These are phyloP conservation scores for Phenganax stokvisi DNA, from an alignment of 92 coral and sea anemone genomes.

Conservation along the genomic window DNA sequence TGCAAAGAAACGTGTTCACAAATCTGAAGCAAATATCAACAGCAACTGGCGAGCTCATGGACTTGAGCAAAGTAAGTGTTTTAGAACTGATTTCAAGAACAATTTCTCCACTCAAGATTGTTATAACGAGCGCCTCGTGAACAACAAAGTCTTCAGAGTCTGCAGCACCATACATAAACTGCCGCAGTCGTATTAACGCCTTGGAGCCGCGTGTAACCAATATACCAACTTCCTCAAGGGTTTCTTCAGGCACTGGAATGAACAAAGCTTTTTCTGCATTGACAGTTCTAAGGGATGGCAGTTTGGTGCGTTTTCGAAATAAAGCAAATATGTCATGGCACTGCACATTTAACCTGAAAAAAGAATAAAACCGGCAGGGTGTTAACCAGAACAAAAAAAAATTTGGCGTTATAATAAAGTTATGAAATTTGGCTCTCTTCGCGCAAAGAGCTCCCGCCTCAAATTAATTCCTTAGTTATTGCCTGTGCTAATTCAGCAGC, in stretches of 20 bases:
- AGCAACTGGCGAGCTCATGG: constrained; percentile 53
- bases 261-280: constrained; percentile 41
- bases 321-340: constrained; percentile 58
- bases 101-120: constrained; percentile 7
- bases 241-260: constrained; percentile 59
- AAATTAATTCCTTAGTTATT: background rate
- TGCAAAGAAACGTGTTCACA: constrained; percentile 74
- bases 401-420: no score
- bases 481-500: no score
- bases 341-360: constrained; percentile 70
- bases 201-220: constrained; percentile 67
- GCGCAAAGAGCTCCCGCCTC: no score
- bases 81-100: constrained; percentile 53
- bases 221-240: constrained; percentile 70
- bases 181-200: constrained; percentile 61
- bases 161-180: constrained; percentile 32
- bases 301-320: constrained; percentile 46
- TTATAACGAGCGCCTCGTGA: constrained; percentile 69
- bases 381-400: no score
- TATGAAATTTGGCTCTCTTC: no score
- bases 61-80: constrained; percentile 49
- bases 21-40: constrained; percentile 87
- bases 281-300: constrained; percentile 39
- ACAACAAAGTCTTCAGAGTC: constrained; percentile 43
- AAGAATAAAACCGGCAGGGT: background rate